Evolutionary conservation across 1,140 invertebrate species (phyloP).

Genomic region (Ceratina calcarata): DNA sequence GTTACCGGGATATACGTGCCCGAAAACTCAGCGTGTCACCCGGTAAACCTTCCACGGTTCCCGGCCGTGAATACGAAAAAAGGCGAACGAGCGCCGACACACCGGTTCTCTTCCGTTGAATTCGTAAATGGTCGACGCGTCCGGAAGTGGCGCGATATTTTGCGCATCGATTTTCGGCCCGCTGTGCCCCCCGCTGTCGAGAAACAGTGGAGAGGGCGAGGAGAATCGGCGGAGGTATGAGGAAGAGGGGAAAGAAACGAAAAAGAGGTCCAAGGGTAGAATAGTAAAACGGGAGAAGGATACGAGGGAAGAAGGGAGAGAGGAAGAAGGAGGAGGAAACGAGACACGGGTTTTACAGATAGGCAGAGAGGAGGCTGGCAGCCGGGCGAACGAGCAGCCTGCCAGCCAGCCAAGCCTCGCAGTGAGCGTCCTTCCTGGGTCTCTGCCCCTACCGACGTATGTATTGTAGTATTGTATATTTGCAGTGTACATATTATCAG

Average conservation of each 20-base stretch:
- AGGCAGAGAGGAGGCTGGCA: conserved; percentile 45
- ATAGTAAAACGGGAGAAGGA: background rate
- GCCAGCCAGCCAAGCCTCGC: conserved; percentile 57
- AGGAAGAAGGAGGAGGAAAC: conserved; percentile 10
- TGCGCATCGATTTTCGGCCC: conserved; percentile 26
- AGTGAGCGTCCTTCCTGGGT: conserved; percentile 79
- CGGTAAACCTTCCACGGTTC: conserved; percentile 26
- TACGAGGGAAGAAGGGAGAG: background rate
- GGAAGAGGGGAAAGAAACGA: background rate
- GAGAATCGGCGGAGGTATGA: background rate
- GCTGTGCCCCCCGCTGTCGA: background rate
- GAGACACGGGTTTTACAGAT: conserved; percentile 44
- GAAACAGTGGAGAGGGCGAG: background rate
- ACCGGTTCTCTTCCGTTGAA: background rate
- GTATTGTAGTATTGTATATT: conserved; percentile 76
- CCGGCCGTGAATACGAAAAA: conserved; percentile 2
- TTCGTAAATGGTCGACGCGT: conserved; percentile 25
- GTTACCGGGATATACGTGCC: conserved; percentile 14
- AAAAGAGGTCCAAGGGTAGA: background rate
- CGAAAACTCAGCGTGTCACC: conserved; percentile 40
- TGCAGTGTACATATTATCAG: conserved; percentile 76
- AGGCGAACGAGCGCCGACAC: background rate
- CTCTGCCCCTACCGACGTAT: conserved; percentile 75
- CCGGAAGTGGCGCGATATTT: conserved; percentile 46
- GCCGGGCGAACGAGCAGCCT: conserved; percentile 50